Conservation (phyloP, 2,797 vertebrate genomes). For the Pseudomugil tenellus region DNA sequence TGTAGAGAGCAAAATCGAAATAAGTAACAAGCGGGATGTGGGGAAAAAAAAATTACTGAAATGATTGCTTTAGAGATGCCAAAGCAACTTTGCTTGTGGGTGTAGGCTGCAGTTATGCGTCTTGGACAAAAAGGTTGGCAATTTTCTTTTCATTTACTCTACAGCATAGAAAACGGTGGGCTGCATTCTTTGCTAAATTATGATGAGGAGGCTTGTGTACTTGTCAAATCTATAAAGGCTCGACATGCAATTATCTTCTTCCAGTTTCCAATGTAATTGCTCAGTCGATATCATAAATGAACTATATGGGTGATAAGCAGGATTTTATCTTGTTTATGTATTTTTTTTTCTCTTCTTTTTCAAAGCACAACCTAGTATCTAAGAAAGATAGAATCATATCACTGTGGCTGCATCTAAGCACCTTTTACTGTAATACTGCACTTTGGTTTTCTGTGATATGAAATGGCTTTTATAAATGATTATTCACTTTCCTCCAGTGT, state of each 20-base stretch:
- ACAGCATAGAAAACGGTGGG: slow-evolving; percentile 59
- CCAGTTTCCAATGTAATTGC: slow-evolving; percentile 58
- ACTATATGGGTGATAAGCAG: slow-evolving; percentile 37
- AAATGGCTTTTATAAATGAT: slow-evolving; percentile 68
- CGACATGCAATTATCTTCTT: slow-evolving; percentile 38
- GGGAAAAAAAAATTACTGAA: slow-evolving; percentile 44
- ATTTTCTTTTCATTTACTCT: slow-evolving; percentile 79
- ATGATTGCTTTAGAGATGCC: slow-evolving; percentile 66
- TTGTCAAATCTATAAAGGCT: slow-evolving; percentile 32
- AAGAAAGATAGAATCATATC: slow-evolving; percentile 46
- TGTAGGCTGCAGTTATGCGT: slow-evolving; percentile 32
- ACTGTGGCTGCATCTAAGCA: slow-evolving; percentile 56
- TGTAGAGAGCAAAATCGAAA: slow-evolving; percentile 49
- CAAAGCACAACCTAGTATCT: slow-evolving; percentile 29
- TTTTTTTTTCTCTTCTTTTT: slow-evolving; percentile 43
- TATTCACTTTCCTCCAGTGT: slow-evolving; percentile 36
- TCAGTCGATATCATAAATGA: slow-evolving; percentile 50
- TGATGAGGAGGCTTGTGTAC: slow-evolving; percentile 15
- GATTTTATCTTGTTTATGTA: slow-evolving; percentile 49
- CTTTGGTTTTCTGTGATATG: slow-evolving; percentile 65
- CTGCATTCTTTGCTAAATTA: slow-evolving; percentile 48
- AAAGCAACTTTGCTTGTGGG: slow-evolving; percentile 50
- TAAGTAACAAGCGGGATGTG: slow-evolving; percentile 52
- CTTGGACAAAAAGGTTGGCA: slow-evolving; percentile 71
- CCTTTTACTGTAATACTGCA: slow-evolving; percentile 61